Evolutionary conservation across 2,888 invertebrate genomes (phyloP).

Genomic region (Junonia oenone): DNA sequence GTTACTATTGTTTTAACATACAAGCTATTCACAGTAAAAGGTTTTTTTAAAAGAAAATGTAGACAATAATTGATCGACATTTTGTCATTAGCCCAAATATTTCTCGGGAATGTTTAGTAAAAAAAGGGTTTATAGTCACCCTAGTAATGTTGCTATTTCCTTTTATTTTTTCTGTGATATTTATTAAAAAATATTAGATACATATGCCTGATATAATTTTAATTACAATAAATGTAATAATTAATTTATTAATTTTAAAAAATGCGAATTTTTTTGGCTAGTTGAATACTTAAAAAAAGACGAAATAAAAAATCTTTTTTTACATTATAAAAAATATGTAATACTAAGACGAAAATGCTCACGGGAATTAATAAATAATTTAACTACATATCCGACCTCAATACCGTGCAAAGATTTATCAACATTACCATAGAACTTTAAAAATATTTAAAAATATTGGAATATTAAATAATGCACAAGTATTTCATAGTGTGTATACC

Average conservation of each 20-base stretch:
- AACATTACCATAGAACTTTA: not conserved
- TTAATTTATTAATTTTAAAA: too few relatives aligned
- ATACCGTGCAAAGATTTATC: not conserved
- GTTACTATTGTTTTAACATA: not conserved
- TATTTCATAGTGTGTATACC: not conserved
- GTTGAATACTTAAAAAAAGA: too few relatives aligned
- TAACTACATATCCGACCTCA: not conserved
- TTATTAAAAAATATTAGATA: too few relatives aligned
- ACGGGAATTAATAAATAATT: not conserved
- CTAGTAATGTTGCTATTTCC: not conserved
- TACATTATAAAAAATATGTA: not conserved
- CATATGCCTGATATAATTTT: too few relatives aligned
- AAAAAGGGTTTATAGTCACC: not conserved
- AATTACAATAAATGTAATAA: too few relatives aligned
- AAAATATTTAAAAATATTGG: not conserved
- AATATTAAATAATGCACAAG: not conserved
- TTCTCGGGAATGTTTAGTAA: not conserved
- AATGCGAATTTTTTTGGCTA: too few relatives aligned
- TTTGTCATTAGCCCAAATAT: not conserved
- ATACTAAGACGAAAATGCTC: not conserved
- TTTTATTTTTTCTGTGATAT: not conserved
- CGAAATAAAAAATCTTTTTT: too few relatives aligned
- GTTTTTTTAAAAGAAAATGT: not conserved
- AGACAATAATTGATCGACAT: not conserved
- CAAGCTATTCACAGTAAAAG: not conserved